Evolutionary conservation across 1,140 invertebrate genomes (phyloP).

Genomic region (Ylistrum balloti): DNA sequence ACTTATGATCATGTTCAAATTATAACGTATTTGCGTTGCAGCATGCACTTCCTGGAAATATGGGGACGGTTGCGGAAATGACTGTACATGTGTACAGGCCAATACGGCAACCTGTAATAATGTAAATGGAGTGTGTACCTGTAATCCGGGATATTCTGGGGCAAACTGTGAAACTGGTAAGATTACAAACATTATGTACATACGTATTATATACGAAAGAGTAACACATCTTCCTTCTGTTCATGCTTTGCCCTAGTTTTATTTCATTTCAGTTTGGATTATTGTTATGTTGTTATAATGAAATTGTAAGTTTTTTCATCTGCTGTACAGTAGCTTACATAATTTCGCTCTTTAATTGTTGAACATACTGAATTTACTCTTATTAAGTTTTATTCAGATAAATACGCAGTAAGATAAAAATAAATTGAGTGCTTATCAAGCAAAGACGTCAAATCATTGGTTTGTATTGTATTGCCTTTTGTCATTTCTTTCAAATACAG

Average conservation of each 20-base stretch:
- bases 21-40: background rate
- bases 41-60: conserved; percentile 36
- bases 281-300: background rate
- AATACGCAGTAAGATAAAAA: no score
- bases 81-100: background rate
- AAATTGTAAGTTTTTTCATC: background rate
- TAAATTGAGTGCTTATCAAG: background rate
- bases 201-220: background rate
- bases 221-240: background rate
- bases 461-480: background rate
- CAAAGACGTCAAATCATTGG: background rate
- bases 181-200: background rate
- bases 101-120: background rate
- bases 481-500: background rate
- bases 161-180: background rate
- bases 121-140: background rate
- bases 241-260: no score
- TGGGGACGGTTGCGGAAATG: background rate
- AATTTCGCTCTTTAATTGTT: background rate
- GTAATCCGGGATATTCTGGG: background rate
- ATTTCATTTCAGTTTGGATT: no score
- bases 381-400: no score
- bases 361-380: no score
- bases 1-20: no score
- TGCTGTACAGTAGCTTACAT: background rate